phyloP scores from a whole-genome alignment of 2,797 vertebrate species.

The Lateolabrax maculatus region DNA sequence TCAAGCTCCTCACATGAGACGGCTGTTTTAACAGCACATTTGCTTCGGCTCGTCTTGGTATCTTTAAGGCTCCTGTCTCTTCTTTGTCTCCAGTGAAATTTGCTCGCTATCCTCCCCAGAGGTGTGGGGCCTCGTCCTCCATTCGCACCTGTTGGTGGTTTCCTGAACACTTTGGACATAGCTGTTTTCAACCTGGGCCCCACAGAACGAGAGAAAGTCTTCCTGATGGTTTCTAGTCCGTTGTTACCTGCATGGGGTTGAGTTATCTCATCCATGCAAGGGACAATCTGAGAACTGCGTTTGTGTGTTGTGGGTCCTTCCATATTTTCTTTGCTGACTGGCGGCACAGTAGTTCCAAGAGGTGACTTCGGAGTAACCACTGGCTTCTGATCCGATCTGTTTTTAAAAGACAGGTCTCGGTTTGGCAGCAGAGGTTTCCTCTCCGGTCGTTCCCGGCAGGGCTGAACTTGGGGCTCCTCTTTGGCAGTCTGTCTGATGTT shows the following conservation, averaged over 20 bases:
- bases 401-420: conserved; percentile 74
- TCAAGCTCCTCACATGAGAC: conserved; percentile 88
- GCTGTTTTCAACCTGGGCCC: conserved; percentile 79
- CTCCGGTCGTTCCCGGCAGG: conserved; percentile 61
- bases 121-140: conserved; percentile 74
- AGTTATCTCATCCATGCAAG: conserved; percentile 47
- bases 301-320: conserved; percentile 74
- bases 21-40: conserved; percentile 77
- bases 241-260: conserved; percentile 68
- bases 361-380: conserved; percentile 48
- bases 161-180: conserved; percentile 84
- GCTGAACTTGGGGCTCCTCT: conserved; percentile 53
- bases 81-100: conserved; percentile 68
- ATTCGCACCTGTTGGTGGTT: conserved; percentile 71
- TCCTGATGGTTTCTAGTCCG: conserved; percentile 66
- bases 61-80: conserved; percentile 65
- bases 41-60: conserved; percentile 60
- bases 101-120: conserved; percentile 66
- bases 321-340: conserved; percentile 66
- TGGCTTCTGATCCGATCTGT: conserved; percentile 59
- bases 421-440: conserved; percentile 78
- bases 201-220: conserved; percentile 74
- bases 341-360: conserved; percentile 50
- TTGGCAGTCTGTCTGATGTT: conserved; percentile 58
- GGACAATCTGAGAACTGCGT: conserved; percentile 58